phyloP scores from a whole-genome alignment of 2,113 vertebrate genomes.

The Amphiprion ocellaris region DNA sequence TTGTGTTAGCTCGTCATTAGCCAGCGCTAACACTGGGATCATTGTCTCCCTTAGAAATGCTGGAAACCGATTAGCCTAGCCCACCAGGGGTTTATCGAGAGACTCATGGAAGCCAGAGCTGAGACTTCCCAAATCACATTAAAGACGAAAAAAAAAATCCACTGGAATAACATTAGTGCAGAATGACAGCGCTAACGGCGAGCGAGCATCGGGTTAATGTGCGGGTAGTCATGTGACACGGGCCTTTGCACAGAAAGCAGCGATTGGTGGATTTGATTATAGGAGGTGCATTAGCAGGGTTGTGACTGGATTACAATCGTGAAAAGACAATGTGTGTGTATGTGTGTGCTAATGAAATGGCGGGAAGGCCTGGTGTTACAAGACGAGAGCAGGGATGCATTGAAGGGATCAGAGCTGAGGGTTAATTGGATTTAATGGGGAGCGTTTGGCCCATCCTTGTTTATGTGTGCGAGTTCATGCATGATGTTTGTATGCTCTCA shows the following conservation, averaged over 20 bases:
- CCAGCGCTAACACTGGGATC: constrained; percentile 84
- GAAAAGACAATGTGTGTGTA: constrained; percentile 53
- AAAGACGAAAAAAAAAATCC: constrained; percentile 86
- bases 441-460: constrained; percentile 72
- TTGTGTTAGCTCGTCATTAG: constrained; percentile 88
- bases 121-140: constrained; percentile 83
- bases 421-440: constrained; percentile 89
- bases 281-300: constrained; percentile 87
- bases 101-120: constrained; percentile 75
- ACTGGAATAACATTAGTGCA: constrained; percentile 92
- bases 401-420: constrained; percentile 80
- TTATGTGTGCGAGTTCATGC: constrained; percentile 58
- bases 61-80: constrained; percentile 84
- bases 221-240: constrained; percentile 87
- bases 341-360: constrained; percentile 90
- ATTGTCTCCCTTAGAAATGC: constrained; percentile 87
- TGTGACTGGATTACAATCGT: constrained; percentile 90
- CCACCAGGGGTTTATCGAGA: constrained; percentile 77
- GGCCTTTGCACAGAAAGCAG: constrained; percentile 84
- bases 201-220: constrained; percentile 57
- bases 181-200: constrained; percentile 86
- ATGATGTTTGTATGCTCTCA: constrained; percentile 53
- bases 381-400: constrained; percentile 75
- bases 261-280: constrained; percentile 92
- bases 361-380: constrained; percentile 88